Evolutionary conservation across 2,797 vertebrate genomes (phyloP), one percentile per base, ranked within the genome.

Genomic region (Siniperca undulata): DNA sequence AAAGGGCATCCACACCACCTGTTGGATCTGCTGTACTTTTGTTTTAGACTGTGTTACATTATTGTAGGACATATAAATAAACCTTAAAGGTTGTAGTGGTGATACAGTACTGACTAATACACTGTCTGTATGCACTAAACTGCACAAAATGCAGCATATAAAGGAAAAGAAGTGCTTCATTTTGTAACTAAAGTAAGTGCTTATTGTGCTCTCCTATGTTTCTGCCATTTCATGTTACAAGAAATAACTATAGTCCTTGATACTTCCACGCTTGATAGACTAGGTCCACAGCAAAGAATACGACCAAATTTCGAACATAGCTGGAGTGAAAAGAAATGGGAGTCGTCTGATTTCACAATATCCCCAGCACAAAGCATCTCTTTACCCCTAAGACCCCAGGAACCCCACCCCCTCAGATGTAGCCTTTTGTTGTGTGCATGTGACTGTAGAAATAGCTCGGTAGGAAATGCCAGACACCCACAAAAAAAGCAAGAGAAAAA

Each of bases 371-470:
- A 94, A 94, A 91, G 92, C 88, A 82, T 92, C 91, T 86, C 90
- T 92, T 93, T 88, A 91, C 82, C 89, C 91, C 85, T 87, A 89
- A 93, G 91, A 93, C 95, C 95, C 94, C 90, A 90, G 95, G 94
- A 93, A 94, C 93, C 91, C 94, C 96, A 95, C 94, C 95, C 93
- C 93, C 91, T 94, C 92, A 95, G 95, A 95, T 94, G 94, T 93
- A 85, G 92, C 94, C 96, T 96, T 96, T 97, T 97, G 96, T 96
- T 82, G 92, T 44, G 91, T 94, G 92, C 96, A 95, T 96, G 96
- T 96, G 96, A 96, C 94, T 95, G 93, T 94, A 96, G 94, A 96
- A 96, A 97, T 94, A 93, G 84, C 97, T 93, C 96, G 93, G 97
- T 95, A 86, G 97, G 97, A 95, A 94, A 95, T 86, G 94, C 91